Evolutionary conservation across 2,113 vertebrate species (phyloP).

Genomic region (Hippocampus guttulatus): DNA sequence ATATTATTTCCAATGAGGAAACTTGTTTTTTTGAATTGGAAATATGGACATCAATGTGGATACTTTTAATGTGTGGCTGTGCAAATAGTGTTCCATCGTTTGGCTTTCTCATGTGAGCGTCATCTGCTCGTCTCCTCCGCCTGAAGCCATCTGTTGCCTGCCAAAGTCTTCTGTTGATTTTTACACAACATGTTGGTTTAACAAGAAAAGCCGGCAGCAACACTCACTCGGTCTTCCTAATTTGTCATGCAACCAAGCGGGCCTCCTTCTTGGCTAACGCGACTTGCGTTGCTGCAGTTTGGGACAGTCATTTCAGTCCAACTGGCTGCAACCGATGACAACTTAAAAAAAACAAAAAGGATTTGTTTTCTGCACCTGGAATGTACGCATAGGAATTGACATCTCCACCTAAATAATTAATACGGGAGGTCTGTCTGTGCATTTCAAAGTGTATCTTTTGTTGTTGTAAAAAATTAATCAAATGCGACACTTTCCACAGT

Average conservation of each 20-base stretch:
- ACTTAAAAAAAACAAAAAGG: slow-evolving; percentile 3
- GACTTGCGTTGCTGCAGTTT: not conserved
- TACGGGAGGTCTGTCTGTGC: not conserved
- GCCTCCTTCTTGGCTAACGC: not conserved
- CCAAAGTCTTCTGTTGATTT: slow-evolving; percentile 50
- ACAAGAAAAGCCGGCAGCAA: slow-evolving; percentile 23
- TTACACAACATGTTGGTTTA: slow-evolving; percentile 51
- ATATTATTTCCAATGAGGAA: not conserved
- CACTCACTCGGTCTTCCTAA: slow-evolving; percentile 1
- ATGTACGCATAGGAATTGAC: not conserved
- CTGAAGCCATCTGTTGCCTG: slow-evolving; percentile 32
- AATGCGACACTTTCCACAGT: not conserved
- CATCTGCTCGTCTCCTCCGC: slow-evolving; percentile 12
- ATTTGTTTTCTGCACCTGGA: slow-evolving; percentile 1
- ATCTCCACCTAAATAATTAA: slow-evolving; percentile 12
- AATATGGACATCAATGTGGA: not conserved
- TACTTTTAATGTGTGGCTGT: not conserved
- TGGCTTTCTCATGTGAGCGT: slow-evolving; percentile 21
- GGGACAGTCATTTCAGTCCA: not conserved
- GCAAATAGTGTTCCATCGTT: slow-evolving; percentile 5
- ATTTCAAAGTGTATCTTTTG: not conserved
- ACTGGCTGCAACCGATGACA: not conserved
- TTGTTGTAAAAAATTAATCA: not conserved
- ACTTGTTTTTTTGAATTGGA: no score
- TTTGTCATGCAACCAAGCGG: slow-evolving; percentile 5